Base-by-base conservation (phyloP, 1,140 invertebrate species). In the Drosophila pachea region DNA sequence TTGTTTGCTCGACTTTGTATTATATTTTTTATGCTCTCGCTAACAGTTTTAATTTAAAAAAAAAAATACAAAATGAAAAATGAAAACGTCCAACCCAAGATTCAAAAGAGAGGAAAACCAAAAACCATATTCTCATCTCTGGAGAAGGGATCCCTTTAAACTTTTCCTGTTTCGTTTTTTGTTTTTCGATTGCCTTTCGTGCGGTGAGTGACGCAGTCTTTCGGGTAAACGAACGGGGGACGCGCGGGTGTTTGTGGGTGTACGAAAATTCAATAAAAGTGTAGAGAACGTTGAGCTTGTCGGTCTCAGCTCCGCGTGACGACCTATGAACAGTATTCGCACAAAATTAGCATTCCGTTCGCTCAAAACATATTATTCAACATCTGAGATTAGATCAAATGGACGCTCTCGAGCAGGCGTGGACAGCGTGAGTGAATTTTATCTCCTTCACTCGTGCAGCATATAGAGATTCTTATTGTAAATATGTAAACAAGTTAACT, bases 281-380 rank as follows among this genome's bases (percentile, higher is more conserved):
- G 42, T 64, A 71, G 58, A 50, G 40, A 76, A 76, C 74, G 58
- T 76, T 74, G 59, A 59, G 60, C 66, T 63, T 47, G 53, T 70
- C 68, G 48, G 52, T 73, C 62, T 73, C 63, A 67, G 62, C 64
- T 66, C 67, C 45, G 70, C 63, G 74, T 63, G 54, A 71, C 54
- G 70, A 76, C 74, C 62, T 74, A 70, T 66, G 63, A 59, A 74
- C 62, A 74, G 66, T 64, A 68, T 71, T 68, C 72, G 3, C 22
- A 76, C 74, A 60, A 76, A 76, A 76, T 76, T 76, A 74, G 74
- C 74, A 76, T 76, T 74, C 71, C 54, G 61, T 74, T 74, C 54
- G 61, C 60, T 71, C 48, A 40, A 55, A 68, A 74, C 72, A 74
- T 64, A 74, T 74, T 74, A 70, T 76, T 56, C 45, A 71, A 65